Evolutionary conservation across 2,797 vertebrate genomes (phyloP).

Genomic region (Pelochelys cantorii): DNA sequence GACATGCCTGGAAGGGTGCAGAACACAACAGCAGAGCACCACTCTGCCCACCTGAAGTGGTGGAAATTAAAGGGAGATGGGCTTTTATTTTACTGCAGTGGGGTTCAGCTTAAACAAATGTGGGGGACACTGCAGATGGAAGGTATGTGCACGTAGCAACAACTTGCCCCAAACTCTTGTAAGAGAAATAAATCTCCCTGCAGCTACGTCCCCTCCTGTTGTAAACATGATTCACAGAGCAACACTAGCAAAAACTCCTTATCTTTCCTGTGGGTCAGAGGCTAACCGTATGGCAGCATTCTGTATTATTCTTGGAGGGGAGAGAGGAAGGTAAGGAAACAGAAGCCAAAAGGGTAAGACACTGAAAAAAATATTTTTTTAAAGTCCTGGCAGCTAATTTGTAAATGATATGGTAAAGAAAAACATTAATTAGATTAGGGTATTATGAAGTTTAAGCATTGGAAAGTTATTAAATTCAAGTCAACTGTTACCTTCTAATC

Average conservation of each 20-base stretch:
- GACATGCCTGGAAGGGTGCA: not conserved
- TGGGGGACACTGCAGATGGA: not conserved
- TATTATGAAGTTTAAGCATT: not conserved
- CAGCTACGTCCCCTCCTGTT: too few species aligned
- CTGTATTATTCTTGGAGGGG: not conserved
- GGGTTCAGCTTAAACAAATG: not conserved
- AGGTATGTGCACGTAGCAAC: not conserved
- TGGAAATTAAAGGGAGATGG: not conserved
- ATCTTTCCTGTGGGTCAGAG: not conserved
- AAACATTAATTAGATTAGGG: not conserved
- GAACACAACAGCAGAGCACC: not conserved
- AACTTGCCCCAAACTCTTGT: not conserved
- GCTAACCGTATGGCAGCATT: not conserved
- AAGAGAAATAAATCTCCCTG: not conserved
- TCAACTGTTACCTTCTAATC: not conserved
- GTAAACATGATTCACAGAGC: accelerated
- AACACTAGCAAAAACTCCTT: not conserved
- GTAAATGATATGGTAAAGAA: not conserved
- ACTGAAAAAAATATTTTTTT: not conserved
- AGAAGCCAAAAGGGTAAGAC: not conserved
- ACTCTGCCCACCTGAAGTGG: not conserved
- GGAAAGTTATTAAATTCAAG: not conserved
- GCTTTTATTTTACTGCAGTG: not conserved
- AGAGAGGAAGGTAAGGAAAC: not conserved
- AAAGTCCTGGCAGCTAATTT: not conserved